Evolutionary conservation across 2,113 vertebrate genomes (phyloP), one percentile per base, ranked within the genome.

Genomic region (Ophthalmolycus amberensis): DNA sequence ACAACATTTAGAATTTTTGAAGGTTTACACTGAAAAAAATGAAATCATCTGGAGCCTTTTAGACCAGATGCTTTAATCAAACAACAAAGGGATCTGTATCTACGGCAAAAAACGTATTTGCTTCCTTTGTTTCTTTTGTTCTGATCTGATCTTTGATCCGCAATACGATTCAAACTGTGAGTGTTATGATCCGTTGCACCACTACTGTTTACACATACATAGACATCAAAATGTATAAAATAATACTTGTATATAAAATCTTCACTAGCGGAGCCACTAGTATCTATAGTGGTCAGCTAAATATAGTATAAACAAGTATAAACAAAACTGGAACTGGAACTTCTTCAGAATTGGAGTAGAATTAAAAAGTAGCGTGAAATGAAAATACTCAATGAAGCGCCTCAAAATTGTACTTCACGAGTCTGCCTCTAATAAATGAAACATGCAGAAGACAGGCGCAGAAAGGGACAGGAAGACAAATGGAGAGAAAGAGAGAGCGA

Each of bases 381-480:
- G 16, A 40, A 40, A 58, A 59, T 22, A 5, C 25, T 8, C 3
- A 58, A 46, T 5, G 8, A 25, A 27, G 44, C 7, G 0, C 7
- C n/a, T 56, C 27, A 40, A 9, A 56, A 42, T 22, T 56, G 3
- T 5, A 27, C 72, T 52, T 8, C 38, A 27, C 27, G 42, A 16
- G 15, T 22, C 3, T 0, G 40, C 8, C 9, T 37, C 54, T 62
- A 34, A 32, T 16, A 40, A 71, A 22, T 75, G 11, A 67, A 83
- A 71, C 3, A 15, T 63, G n/a, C 73, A 63, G 50, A 70, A 62
- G 42, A 71, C 50, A 77, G 20, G 42, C 20, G 37, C 27, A 37
- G 22, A 27, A 67, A 15, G 44, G 54, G n/a, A 14, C 3, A 12
- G 32, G 5, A 73, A 25, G 25, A 68, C 64, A 75, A 42, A 58